Evolutionary conservation across 92 coral and sea anemone genomes (phyloP), one percentile per base, ranked within the genome.

Genomic region (Parazoanthus swiftii): DNA sequence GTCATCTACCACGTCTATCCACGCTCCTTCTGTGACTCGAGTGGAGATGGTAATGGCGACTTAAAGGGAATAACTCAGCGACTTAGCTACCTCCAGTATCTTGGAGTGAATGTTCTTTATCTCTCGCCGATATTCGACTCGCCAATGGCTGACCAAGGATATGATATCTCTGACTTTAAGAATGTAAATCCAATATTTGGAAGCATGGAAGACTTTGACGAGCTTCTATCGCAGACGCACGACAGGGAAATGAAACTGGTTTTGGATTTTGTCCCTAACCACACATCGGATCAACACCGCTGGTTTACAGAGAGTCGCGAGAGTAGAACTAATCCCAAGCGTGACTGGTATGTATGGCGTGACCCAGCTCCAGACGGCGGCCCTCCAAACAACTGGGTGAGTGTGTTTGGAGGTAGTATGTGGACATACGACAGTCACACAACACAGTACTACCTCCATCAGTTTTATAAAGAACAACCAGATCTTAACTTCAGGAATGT

Each of bases 11-110:
- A 96, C 73, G 89, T 96, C 66, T 95, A 96, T 73, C 98, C 98
- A 20, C 92, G 98, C 35, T 96, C 98, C 3, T 96, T 93, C 77
- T 91, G 90, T 72, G 98, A 96, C 77, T 88, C 98, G 2, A 90
- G 29, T 74, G 96, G 95, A 11, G 98, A 96, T 71, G 98, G 98
- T 13, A 93, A 92, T 77, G 98, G 98, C 54, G 98, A 96, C 79
- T 85, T 96, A 44, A 86, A 91, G 35, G 98, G 98, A 76, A 93
- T 96, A 63, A 86, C 82, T 20, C 71, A 92, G 25, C 92, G 92
- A 46, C 93, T 96, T n/a, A 91, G 88, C 65, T 95, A 96, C 75
- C 88, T 96, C 37, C 93, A 96, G 79, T 88, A 80, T 58, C 82
- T 96, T n/a, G 98, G 98, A n/a, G 93, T 95, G 4, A 95, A 92